Base-by-base conservation (phyloP, 2,797 vertebrate species). In the Epinephelus coioides region DNA sequence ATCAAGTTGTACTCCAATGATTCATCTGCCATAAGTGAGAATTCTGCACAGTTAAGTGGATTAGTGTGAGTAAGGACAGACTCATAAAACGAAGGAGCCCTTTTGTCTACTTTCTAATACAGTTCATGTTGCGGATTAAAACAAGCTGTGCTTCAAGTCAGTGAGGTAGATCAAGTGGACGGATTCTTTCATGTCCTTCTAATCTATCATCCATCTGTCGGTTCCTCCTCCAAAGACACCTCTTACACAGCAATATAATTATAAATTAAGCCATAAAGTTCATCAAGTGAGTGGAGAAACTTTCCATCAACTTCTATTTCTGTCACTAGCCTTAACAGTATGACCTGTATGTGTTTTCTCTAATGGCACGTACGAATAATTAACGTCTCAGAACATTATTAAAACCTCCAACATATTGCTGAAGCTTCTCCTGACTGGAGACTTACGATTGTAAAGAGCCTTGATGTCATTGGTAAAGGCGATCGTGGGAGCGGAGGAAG, bases 11-110 rank as follows among this genome's bases (percentile, higher is more conserved):
- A 72, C 79, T 51, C 49, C 51, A 74, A 15, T 66, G 69, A 82
- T 72, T 86, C 64, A 82, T 63, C 55, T 27, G 75, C 53, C 56
- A 51, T 54, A 64, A 77, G 77, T 59, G 23, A 65, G 73, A 67
- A 64, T 83, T 69, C 18, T 50, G 65, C 60, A 76, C 54, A 49
- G 63, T 71, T 85, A 79, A 83, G 59, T 79, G 77, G 80, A 85
- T 81, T 76, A 73, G 34, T 38, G 25, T 65, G 25, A 73, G 25
- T 73, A 70, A 69, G 19, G 81, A 61, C 50, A 72, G 38, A 69
- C 5, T 65, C 38, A 15, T 23, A 70, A 80, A 72, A 69, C 17
- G 1, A 79, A 72, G 50, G 14, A 44, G 54, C 14, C 30, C 12
- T 55, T 77, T 78, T 77, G 53, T 77, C 46, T 61, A 14, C 50